phyloP scores from a whole-genome alignment of 2,113 vertebrate genomes.

The Callaeas wilsoni region DNA sequence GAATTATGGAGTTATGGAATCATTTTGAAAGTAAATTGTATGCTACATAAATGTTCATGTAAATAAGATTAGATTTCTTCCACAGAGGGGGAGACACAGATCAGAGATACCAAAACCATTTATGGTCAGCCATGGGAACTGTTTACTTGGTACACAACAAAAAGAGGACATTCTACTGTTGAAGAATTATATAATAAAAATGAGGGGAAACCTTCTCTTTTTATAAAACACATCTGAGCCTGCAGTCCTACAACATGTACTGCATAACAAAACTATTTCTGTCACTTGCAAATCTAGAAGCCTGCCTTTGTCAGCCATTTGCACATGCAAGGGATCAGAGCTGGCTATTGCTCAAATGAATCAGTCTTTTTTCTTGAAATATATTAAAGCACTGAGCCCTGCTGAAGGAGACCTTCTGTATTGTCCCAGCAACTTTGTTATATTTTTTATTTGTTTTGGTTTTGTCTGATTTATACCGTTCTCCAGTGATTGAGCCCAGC shows the following conservation, averaged over 20 bases:
- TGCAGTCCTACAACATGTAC: background rate
- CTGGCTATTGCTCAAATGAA: background rate
- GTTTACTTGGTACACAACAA: background rate
- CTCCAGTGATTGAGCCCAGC: background rate
- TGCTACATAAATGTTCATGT: background rate
- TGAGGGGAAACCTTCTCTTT: background rate
- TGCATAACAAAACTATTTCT: background rate
- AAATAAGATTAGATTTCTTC: slow-evolving; percentile 20
- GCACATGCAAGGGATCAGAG: background rate
- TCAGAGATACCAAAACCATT: background rate
- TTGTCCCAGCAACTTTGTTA: background rate
- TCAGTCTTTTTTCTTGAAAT: background rate
- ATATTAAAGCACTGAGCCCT: background rate
- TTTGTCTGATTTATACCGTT: background rate
- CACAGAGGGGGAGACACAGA: background rate
- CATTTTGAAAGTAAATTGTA: slow-evolving; percentile 37
- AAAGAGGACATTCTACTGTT: background rate
- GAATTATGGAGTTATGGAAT: slow-evolving; percentile 37
- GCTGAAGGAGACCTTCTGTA: background rate
- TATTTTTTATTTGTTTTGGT: background rate
- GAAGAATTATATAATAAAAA: background rate
- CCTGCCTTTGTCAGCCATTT: background rate
- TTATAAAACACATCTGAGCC: background rate
- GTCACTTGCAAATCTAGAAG: background rate
- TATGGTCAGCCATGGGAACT: background rate